Evolutionary conservation across 53 echinoderm and acorn worm genomes (phyloP).

Genomic region (Temnopleurus reevesii): DNA sequence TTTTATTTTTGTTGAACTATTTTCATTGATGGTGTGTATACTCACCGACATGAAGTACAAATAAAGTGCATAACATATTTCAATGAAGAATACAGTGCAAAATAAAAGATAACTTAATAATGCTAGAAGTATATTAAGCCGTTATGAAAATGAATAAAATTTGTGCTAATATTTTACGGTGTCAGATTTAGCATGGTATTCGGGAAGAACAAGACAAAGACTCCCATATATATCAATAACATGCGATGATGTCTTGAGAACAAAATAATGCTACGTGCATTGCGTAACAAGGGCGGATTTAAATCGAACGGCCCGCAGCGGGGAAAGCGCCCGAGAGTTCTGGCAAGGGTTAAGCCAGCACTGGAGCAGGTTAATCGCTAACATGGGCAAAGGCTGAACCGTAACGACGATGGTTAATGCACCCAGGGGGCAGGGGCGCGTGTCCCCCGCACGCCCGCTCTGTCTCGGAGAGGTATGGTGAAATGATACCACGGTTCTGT

Average conservation of each 20-base stretch:
- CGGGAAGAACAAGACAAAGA: constrained; percentile 8
- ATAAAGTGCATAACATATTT: too few species aligned
- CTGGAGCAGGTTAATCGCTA: not conserved
- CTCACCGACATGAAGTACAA: too few species aligned
- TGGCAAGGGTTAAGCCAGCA: not conserved
- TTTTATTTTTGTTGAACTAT: too few species aligned
- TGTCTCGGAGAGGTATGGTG: not conserved
- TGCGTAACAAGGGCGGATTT: not conserved
- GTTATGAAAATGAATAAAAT: too few species aligned
- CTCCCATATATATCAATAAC: too few species aligned
- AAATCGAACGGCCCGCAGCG: not conserved
- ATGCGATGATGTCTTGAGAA: too few species aligned
- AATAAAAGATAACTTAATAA: too few species aligned
- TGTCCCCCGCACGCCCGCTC: constrained; percentile 15
- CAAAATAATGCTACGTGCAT: not conserved
- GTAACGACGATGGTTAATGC: not conserved
- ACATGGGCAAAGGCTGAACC: not conserved
- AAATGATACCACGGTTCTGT: too few species aligned
- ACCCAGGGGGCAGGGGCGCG: constrained; percentile 10
- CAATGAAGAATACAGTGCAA: too few species aligned
- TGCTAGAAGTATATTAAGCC: too few species aligned
- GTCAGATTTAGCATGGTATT: not conserved
- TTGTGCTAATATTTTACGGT: too few species aligned
- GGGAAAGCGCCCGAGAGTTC: not conserved
- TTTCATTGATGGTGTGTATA: too few species aligned